Evolutionary conservation across 2,113 vertebrate species (phyloP), one percentile per base, ranked within the genome.

Genomic region (Cephalopholis sonnerati): DNA sequence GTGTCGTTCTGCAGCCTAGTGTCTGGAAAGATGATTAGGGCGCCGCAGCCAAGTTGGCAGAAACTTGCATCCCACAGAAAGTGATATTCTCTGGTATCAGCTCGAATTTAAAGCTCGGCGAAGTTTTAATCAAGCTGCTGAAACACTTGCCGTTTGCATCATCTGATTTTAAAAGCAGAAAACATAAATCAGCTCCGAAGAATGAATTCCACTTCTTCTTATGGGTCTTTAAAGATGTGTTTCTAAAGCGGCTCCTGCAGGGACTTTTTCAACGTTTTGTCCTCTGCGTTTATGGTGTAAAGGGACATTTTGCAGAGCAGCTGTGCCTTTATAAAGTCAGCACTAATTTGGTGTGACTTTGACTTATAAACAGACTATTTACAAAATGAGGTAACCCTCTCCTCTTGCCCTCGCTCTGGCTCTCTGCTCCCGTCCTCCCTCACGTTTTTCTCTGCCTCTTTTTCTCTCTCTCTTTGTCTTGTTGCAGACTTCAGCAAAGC

Each of bases 401-500:
- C 69, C 65, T 75, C 55, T 74, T 58, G 20, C 73, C 29, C 62
- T 71, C 44, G 54, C 50, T 62, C 63, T 46, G 77, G 39, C 79
- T 68, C 44, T 79, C 70, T 59, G 72, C 62, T 77, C 58, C 58
- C 55, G 3, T 25, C 55, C 62, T 48, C 67, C 63, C 68, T 79
- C 32, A 20, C 8, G 3, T 72, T 55, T 54, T 69, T 55, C 75
- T 74, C 50, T 59, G 57, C 67, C 72, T 62, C 41, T 25, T 7
- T 59, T 13, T 36, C 36, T 53, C 50, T 62, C 59, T 66, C 62
- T 64, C 41, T 76, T 63, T 74, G 48, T 93, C 91, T 89, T 89
- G 93, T 90, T 95, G 93, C 95, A 94, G 95, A 95, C 93, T 94
- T 95, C 95, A 95, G 94, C 94, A 95, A 91, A 94, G 91, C 90